Base-by-base conservation (phyloP, 2,888 invertebrate genomes). In the Leucophora obtusa region DNA sequence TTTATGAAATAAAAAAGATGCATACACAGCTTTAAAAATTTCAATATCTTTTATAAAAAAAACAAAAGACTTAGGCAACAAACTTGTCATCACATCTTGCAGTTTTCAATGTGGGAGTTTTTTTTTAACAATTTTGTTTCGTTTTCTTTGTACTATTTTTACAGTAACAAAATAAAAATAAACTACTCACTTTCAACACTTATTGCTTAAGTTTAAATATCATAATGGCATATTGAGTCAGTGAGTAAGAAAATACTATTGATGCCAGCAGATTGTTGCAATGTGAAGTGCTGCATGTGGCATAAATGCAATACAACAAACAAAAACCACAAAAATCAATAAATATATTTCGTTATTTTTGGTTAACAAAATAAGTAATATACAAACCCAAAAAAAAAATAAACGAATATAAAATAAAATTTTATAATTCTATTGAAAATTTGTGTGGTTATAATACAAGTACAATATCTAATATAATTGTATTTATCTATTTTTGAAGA, bases 251-350 rank as follows among this genome's bases (percentile, higher is more conserved):
- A 38, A 17, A 38, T 47, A 65, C 47, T 53, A 14, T 66, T 72
- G 50, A 72, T 72, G 77, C 66, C 72, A 66, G 60, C 50, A 62
- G 72, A 62, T n/a, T 14, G 43, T 47, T 47, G 43, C 14, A 6
- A 0, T 47, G 14, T 47, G 7, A 68, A 68, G 71, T 66, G 35
- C 72, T 78, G 66, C 60, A 78, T 72, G 68, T 50, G 50, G 77
- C 60, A 60, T 60, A 43, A 68, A 56, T 60, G 47, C 60, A 78
- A 56, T 65, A 6, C 54, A 66, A 24, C 15, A 47, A 47, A n/a
- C n/a, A n/a, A 47, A 35, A 74, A 60, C 81, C 73, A 53, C 81
- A 74, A 70, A 77, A 81, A 66, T 73, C 81, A 81, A 77, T 81
- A 81, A 73, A 65, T 70, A 71, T 56, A 68, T 77, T 81, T 77